A percentile compares a stretch with the other conserved stretches of the same genome.
Evolutionary conservation across 2,888 invertebrate species (phyloP).

Genomic region (Chymomyza procnemis): DNA sequence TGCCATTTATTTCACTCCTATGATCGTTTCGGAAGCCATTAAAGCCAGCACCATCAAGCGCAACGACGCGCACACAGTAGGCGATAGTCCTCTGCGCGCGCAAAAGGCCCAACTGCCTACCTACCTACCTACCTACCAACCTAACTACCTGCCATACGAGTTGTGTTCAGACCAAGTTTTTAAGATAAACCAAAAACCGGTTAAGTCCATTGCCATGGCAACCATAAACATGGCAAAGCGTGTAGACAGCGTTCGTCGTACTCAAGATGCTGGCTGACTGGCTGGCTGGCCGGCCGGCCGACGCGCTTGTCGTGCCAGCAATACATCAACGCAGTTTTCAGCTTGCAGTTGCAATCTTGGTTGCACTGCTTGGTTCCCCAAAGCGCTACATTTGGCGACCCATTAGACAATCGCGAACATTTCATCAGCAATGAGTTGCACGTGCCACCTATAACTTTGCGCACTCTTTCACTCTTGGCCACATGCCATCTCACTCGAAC

Average conservation of each 20-base stretch:
- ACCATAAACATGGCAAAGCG: constrained; percentile 52
- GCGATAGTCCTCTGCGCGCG: not conserved
- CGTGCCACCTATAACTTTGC: constrained; percentile 38
- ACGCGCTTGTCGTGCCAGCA: constrained; percentile 25
- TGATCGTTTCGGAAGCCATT: constrained; percentile 79
- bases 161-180: not conserved
- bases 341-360: not conserved
- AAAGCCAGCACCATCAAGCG: constrained; percentile 56
- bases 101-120: not conserved
- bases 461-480: not conserved
- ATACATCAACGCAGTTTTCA: constrained; percentile 36
- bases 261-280: constrained; percentile 18
- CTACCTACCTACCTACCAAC: not conserved
- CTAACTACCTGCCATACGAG: not conserved
- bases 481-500: not conserved
- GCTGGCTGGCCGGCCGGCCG: too few relatives aligned
- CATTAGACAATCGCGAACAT: constrained; percentile 66
- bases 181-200: constrained; percentile 46
- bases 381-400: constrained; percentile 57
- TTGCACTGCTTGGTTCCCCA: not conserved
- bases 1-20: constrained; percentile 78
- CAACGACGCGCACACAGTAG: not conserved
- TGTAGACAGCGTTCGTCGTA: constrained; percentile 8
- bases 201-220: constrained; percentile 58
- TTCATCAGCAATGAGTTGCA: constrained; percentile 37